Base-by-base conservation (phyloP, 1,140 invertebrate genomes). In the Bombus picipes region DNA sequence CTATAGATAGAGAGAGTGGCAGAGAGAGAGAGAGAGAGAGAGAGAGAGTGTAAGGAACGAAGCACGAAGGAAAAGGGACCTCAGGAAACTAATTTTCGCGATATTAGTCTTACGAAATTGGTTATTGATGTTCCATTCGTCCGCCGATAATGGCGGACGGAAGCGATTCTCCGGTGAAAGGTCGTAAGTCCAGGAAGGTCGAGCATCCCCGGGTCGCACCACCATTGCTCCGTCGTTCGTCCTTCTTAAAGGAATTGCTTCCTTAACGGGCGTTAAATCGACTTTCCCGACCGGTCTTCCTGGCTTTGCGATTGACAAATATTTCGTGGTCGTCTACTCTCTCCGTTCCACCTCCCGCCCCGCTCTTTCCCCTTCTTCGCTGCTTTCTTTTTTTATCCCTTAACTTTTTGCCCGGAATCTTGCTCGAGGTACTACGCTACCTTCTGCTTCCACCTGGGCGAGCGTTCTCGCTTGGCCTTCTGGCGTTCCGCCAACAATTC, bases 51-150 rank as follows among this genome's bases (percentile, higher is more conserved):
- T 71, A 75, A 82, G 66, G 89, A 81, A 87, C 68, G 73, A 66
- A 85, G 74, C 65, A 77, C 62, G 47, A 74, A 39, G 80, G 72
- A 79, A 72, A 78, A 85, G 72, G 87, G 74, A 80, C 72, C 75
- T 73, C 77, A 73, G 76, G 89, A 93, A 94, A 94, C 92, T 94
- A 94, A 94, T 94, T 94, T 94, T 94, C 92, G 91, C 92, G 92
- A 93, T 94, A 94, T 94, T 94, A 93, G 92, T 93, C 93, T 94
- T 94, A 92, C 86, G 89, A 93, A 94, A 94, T 94, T 94, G 93
- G 92, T 94, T 94, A 94, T 94, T 92, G 93, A 93, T 94, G 93
- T 92, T 93, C 92, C 88, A 89, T 92, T 93, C 91, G 90, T 91
- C 87, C 73, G 81, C 82, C 90, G 85, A 89, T 91, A 91, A 91